Base-by-base conservation (phyloP, 1,140 invertebrate species). In the Schlechtendalia chinensis region DNA sequence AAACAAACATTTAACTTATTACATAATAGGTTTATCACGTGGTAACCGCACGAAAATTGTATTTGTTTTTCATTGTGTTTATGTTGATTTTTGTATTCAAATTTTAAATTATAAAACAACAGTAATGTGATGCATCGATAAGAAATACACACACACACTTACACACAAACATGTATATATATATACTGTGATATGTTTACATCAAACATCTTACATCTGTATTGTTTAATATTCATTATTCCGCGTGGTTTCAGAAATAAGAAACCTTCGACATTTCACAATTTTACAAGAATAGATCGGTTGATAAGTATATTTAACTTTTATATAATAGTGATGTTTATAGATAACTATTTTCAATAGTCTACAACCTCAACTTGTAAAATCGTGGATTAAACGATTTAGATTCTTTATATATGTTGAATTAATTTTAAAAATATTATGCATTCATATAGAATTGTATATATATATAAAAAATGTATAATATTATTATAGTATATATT, bases 61-160 rank as follows among this genome's bases (percentile, higher is more conserved):
- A 5, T 29, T 53, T 54, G 50, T 14, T 72, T 54, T 72, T 71
- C 16, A 11, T 71, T 17, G 27, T 72, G 27, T 54, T 72, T 29
- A 54, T 72, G 50, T 54, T 72, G 50, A 72, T 72, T 72, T 72
- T 54, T n/a, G 17, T 54, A 72, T 72, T 72, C 50, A 54, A 72
- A 72, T 54, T 72, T 14, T n/a, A 29, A 53, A 71, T 53, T 53
- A 50, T 53, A 50, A 53, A 54, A 54, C 50, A 54, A 72, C 11
- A n/a, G 17, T 29, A 72, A 54, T 39, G 69, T 53, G 24, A 72
- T 72, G 69, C 50, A 72, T 29, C 69, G 69, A 72, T 72, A 54
- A 72, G 69, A 72, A 65, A 32, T 24, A 69, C 45, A 24, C 14
- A 50, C 22, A 50, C 22, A 22, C 12, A 24, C 32, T 39, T 3